Percentiles rank a stretch among this genome's conserved stretches.
These are phyloP conservation scores for Prorops nasuta DNA, from an alignment of 1,140 invertebrate genomes.

Conservation along the genomic window DNA sequence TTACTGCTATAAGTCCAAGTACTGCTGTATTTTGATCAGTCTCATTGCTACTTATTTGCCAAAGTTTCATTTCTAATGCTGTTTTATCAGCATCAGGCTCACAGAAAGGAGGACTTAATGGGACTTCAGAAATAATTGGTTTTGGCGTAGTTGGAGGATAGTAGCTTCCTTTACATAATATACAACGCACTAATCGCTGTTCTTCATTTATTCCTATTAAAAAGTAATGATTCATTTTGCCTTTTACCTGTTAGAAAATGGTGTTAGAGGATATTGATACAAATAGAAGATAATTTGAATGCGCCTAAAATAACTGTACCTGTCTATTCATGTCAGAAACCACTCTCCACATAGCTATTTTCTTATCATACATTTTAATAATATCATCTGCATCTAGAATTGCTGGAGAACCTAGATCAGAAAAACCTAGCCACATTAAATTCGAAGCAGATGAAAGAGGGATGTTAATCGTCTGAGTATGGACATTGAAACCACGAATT, in stretches of 20 bases:
- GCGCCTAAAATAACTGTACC: too few relatives aligned
- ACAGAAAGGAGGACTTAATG: slow-evolving; percentile 74
- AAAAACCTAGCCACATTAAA: slow-evolving; percentile 80
- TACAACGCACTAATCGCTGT: slow-evolving; percentile 72
- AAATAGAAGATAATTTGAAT: too few relatives aligned
- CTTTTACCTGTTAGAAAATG: slow-evolving; percentile 62
- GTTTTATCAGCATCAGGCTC: slow-evolving; percentile 80
- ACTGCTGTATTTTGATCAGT: slow-evolving; percentile 73
- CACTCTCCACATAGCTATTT: slow-evolving; percentile 74
- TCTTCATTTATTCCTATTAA: slow-evolving; percentile 76
- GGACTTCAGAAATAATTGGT: slow-evolving; percentile 75
- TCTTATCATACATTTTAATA: slow-evolving; percentile 64
- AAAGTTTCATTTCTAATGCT: slow-evolving; percentile 74
- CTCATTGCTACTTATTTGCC: slow-evolving; percentile 63
- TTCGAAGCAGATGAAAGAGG: slow-evolving; percentile 70
- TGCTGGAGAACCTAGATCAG: slow-evolving; percentile 74
- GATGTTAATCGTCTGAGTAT: slow-evolving; percentile 59
- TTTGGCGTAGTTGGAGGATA: slow-evolving; percentile 85
- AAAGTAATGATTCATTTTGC: slow-evolving; percentile 79
- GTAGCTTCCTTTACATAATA: slow-evolving; percentile 82
- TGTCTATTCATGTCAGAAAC: slow-evolving; percentile 71
- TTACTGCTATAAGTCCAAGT: slow-evolving; percentile 87
- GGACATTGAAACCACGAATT: slow-evolving; percentile 43
- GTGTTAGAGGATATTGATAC: too few relatives aligned
- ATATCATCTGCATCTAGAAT: slow-evolving; percentile 69